Evolutionary conservation across 2,797 vertebrate genomes (phyloP), one percentile per base, ranked within the genome.

Genomic region (Acrocephalus scirpaceus): DNA sequence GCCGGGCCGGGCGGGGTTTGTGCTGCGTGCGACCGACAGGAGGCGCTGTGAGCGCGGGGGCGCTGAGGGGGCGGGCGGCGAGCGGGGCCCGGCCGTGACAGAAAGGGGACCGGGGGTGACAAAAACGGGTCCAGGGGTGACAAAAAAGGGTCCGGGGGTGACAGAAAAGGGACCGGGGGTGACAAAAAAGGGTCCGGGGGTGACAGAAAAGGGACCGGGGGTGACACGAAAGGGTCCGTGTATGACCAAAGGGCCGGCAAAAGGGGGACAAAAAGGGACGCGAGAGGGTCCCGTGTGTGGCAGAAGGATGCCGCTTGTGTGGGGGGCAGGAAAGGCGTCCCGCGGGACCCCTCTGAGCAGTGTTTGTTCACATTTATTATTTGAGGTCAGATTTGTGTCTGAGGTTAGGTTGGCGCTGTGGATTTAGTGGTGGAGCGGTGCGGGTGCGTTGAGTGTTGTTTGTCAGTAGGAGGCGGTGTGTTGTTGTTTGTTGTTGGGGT

Each of bases 291-390:
- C 13, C 13, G 21, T 11, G 66, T 11, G 56, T 21, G 47, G 13
- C 11, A 7, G 4, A 13, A 22, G 12, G 29, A 3, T 5, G 3
- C 6, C 12, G 53, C 30, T 22, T 13, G 34, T 40, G 45, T 8
- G 29, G 13, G 5, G 34, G 10, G 36, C 34, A 23, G 17, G 36
- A 21, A 7, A 29, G 38, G 50, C 2, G 12, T 7, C 51, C 29
- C 7, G 47, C 22, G 36, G 14, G 5, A 27, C 36, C 2, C 18
- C 1, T 40, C 3, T 4, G 1, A 1, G 3, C 4, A 20, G 8
- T 2, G 36, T 21, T 26, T 6, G 29, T 21, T 1, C 0, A 0
- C 5, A 2, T 25, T 2, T 16, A 0, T 26, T 11, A 5, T 48
- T 22, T 45, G 3, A 13, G 32, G 25, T 11, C 4, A 1, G 38